A percentile compares a stretch with the other conserved stretches of the same genome.
Evolutionary conservation across 2,113 vertebrate species (phyloP).

Genomic region (Sisor rabdophorus): DNA sequence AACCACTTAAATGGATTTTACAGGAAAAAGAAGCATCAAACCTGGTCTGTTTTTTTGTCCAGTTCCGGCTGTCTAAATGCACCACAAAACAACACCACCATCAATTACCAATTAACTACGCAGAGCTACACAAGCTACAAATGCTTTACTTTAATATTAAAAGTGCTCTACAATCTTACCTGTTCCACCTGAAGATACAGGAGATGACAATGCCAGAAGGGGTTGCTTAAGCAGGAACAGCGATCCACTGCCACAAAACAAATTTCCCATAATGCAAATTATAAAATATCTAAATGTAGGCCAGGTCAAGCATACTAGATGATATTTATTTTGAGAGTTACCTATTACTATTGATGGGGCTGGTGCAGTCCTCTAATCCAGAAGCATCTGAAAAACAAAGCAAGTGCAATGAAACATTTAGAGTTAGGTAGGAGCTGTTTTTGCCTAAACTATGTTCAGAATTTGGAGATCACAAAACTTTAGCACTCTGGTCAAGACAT

Average conservation of each 20-base stretch:
- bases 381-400: conserved; percentile 51
- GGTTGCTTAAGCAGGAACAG: conserved; percentile 83
- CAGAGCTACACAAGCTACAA: conserved; percentile 58
- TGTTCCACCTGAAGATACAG: conserved; percentile 67
- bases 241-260: conserved; percentile 66
- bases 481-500: neutral
- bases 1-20: neutral
- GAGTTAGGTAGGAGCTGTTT: neutral
- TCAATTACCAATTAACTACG: neutral
- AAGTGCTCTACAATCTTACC: conserved; percentile 41
- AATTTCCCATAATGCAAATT: conserved; percentile 1
- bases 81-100: neutral
- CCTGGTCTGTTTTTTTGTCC: conserved; percentile 84
- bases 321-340: conserved; percentile 9
- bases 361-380: conserved; percentile 54
- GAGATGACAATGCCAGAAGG: conserved; percentile 71
- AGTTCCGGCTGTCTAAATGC: conserved; percentile 72
- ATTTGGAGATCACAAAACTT: too few relatives aligned
- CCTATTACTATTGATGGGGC: conserved; percentile 62
- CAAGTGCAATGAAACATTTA: neutral
- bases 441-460: neutral
- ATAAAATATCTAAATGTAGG: neutral
- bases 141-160: conserved; percentile 55
- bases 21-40: conserved; percentile 53
- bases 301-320: neutral